Base-by-base conservation (phyloP, 2,888 invertebrate species). In the Chalcis sispes region DNA sequence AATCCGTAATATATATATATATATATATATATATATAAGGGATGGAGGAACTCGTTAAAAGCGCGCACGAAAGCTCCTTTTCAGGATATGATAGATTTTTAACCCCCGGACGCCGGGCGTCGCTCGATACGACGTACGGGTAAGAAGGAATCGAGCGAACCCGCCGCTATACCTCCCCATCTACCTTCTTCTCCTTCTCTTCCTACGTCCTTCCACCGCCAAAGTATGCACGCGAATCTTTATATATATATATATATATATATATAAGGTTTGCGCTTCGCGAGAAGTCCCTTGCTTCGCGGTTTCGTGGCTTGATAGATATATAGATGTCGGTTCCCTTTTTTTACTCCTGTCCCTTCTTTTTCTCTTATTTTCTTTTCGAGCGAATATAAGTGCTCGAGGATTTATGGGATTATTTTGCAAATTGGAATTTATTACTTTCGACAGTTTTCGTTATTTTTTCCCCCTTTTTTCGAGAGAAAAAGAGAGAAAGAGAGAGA, bases 11-110 rank as follows among this genome's bases (percentile, higher is more conserved):
- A n/a, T n/a, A n/a, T n/a, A n/a, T n/a, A n/a, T n/a, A n/a, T n/a
- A n/a, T n/a, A n/a, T n/a, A n/a, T n/a, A n/a, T n/a, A n/a, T 29
- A 32, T 42, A 32, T 10, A 27, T 7, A 10, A 20, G 46, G 32
- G 15, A n/a, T n/a, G 13, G 52, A 54, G 13, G 20, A 74, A 72
- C 72, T 76, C 76, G 76, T 72, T 76, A 67, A 67, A 72, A 64
- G 67, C 72, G 67, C 52, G 76, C 76, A 76, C 76, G 77, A 73
- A 73, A 73, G 70, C 73, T 77, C 70, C 69, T 71, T 71, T 65
- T 46, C 74, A 42, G 54, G 72, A 58, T 64, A 69, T 65, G 64
- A 72, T 69, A 64, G 72, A 72, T 67, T 77, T 77, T 69, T 59
- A 65, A 69, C 32, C 27, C 50, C 46, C 50, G 50, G 50, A 46